A percentile compares a stretch with the other conserved stretches of the same genome.
These are phyloP conservation scores for Pseudochirops cupreus DNA, from an alignment of 2,797 vertebrate species.

Conservation along the genomic window DNA sequence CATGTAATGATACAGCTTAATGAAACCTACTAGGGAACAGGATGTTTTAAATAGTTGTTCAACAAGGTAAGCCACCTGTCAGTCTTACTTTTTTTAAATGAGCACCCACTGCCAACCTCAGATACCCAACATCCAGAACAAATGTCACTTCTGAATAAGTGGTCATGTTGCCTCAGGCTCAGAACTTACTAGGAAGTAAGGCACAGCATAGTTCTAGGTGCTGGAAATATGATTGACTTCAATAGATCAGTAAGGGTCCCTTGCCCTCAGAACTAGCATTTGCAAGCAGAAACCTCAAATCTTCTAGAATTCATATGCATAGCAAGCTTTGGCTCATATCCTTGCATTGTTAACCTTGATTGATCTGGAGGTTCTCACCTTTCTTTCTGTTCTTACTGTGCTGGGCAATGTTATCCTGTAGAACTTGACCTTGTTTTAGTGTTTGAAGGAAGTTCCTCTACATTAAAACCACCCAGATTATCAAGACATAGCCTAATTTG, in stretches of 20 bases:
- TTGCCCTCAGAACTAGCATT: neutral
- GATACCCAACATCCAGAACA: constrained; percentile 1
- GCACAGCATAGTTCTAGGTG: constrained; percentile 25
- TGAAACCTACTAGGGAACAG: neutral
- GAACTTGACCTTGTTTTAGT: neutral
- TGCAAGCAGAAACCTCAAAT: constrained; percentile 7
- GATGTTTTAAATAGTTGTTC: neutral
- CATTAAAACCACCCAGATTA: neutral
- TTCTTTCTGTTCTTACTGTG: constrained; percentile 1
- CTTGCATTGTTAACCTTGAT: constrained; percentile 3
- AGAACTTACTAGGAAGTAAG: constrained; percentile 53
- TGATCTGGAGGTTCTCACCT: neutral
- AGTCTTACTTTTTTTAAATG: neutral
- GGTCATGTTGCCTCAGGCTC: constrained; percentile 30
- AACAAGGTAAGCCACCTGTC: neutral
- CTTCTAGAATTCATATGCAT: constrained; percentile 46
- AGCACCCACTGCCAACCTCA: neutral
- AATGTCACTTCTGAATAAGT: constrained; percentile 48
- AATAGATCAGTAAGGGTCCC: constrained; percentile 1
- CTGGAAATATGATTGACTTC: constrained; percentile 6
- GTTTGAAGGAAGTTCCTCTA: constrained; percentile 39
- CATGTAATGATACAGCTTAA: neutral
- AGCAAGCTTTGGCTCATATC: constrained; percentile 13
- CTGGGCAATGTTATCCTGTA: neutral
- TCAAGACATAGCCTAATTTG: constrained; percentile 39